Conservation (phyloP, 1,140 invertebrate species). For the Akabosia matsudoensis region DNA sequence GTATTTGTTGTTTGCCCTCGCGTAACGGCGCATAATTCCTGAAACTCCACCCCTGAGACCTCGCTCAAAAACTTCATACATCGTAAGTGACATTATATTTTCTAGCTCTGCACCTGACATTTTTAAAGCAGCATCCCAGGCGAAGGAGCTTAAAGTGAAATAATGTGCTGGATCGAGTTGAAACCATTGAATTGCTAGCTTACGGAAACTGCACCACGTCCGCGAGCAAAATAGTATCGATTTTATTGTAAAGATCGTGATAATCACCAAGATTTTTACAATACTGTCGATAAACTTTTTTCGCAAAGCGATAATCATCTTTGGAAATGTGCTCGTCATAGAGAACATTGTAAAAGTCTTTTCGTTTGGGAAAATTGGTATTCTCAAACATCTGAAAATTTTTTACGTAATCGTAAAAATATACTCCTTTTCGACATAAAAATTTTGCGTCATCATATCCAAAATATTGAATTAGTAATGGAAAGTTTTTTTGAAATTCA, state of each 20-base stretch:
- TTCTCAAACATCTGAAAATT: slow-evolving; percentile 31
- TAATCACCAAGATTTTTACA: slow-evolving; percentile 46
- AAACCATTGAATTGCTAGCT: slow-evolving; percentile 29
- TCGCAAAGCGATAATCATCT: slow-evolving; percentile 47
- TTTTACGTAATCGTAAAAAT: not conserved
- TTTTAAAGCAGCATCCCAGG: slow-evolving; percentile 48
- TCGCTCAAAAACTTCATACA: slow-evolving; percentile 47
- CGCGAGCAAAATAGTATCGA: slow-evolving; percentile 42
- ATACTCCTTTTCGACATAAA: not conserved
- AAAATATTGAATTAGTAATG: not conserved
- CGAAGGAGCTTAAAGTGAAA: slow-evolving; percentile 47
- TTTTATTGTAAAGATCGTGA: slow-evolving; percentile 48
- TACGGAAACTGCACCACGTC: slow-evolving; percentile 49
- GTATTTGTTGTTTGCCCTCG: slow-evolving; percentile 45
- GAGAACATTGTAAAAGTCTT: slow-evolving; percentile 37
- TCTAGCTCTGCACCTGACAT: slow-evolving; percentile 40
- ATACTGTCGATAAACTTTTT: slow-evolving; percentile 47
- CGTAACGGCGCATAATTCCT: slow-evolving; percentile 36
- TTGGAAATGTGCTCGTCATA: not conserved
- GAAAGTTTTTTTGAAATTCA: not conserved
- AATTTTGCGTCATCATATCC: not conserved
- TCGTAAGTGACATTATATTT: slow-evolving; percentile 45
- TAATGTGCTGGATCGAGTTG: slow-evolving; percentile 48
- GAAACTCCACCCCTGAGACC: slow-evolving; percentile 43
- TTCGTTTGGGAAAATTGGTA: slow-evolving; percentile 36